Evolutionary conservation across 2,113 vertebrate genomes (phyloP).

Genomic region (Pteropus alecto): DNA sequence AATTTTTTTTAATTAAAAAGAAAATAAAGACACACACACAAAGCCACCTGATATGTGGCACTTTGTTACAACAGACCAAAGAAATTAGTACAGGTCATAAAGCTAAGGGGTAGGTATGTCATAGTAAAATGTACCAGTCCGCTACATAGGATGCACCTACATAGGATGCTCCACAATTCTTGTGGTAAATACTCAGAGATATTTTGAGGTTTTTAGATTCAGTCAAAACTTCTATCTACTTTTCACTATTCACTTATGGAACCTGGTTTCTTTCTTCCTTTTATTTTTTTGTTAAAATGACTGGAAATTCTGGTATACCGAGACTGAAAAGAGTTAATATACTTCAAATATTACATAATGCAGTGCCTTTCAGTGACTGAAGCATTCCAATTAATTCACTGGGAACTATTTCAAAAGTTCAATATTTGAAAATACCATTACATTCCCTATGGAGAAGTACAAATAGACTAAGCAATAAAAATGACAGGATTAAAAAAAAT

Average conservation of each 20-base stretch:
- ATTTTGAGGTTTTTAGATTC: neutral
- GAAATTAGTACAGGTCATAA: neutral
- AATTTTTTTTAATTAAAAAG: neutral
- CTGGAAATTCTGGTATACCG: neutral
- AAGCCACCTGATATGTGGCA: neutral
- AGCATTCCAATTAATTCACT: conserved; percentile 55
- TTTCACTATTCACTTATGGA: neutral
- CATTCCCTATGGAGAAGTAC: conserved; percentile 68
- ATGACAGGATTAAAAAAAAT: conserved; percentile 11
- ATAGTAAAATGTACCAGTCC: neutral
- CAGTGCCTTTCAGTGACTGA: neutral
- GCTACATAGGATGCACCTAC: neutral
- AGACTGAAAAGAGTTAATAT: neutral
- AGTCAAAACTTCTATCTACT: neutral
- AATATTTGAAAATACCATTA: conserved; percentile 75
- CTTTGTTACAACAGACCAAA: neutral
- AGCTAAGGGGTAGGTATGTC: neutral
- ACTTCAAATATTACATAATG: neutral
- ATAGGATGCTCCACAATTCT: neutral
- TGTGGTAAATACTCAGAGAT: neutral
- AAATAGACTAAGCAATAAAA: conserved; percentile 72
- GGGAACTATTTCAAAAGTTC: conserved; percentile 73
- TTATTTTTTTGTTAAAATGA: neutral
- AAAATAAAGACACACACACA: neutral
- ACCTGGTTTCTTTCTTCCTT: neutral